These are phyloP conservation scores for Rana temporaria DNA, from an alignment of 2,113 vertebrate species.

Conservation along the genomic window DNA sequence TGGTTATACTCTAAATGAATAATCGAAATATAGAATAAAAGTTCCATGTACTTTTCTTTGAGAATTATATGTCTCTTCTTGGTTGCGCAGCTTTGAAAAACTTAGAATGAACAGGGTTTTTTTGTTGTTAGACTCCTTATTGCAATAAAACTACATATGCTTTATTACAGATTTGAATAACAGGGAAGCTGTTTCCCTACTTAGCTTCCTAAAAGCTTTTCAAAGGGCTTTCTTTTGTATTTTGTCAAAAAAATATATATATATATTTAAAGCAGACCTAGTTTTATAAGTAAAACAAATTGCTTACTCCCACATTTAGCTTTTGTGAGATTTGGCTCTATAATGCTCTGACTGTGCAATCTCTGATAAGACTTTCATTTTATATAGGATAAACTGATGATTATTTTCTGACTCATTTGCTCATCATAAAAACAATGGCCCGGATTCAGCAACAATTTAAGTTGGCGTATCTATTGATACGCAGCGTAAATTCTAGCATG, in stretches of 20 bases:
- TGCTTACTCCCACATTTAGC: not conserved
- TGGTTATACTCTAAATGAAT: too few relatives aligned
- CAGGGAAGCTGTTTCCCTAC: not conserved
- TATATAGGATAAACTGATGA: too few relatives aligned
- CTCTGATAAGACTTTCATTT: too few relatives aligned
- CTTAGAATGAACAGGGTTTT: not conserved
- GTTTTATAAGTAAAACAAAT: not conserved
- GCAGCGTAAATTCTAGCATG: too few relatives aligned
- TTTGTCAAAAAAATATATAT: not conserved
- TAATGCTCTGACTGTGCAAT: not conserved
- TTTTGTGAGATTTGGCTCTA: not conserved
- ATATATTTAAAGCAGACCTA: not conserved
- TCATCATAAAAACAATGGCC: too few relatives aligned
- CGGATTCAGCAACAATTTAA: too few relatives aligned
- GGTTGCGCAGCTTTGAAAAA: too few relatives aligned
- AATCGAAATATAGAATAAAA: too few relatives aligned
- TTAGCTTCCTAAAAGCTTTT: conserved; percentile 11
- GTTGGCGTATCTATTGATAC: too few relatives aligned
- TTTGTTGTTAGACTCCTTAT: not conserved
- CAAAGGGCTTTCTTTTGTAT: not conserved
- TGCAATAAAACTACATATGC: not conserved
- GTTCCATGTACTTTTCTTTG: too few relatives aligned
- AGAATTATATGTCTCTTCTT: too few relatives aligned
- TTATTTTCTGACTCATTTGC: too few relatives aligned
- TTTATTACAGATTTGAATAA: not conserved